phyloP scores from a whole-genome alignment of 2,888 invertebrate species.

The Chesias legatella region DNA sequence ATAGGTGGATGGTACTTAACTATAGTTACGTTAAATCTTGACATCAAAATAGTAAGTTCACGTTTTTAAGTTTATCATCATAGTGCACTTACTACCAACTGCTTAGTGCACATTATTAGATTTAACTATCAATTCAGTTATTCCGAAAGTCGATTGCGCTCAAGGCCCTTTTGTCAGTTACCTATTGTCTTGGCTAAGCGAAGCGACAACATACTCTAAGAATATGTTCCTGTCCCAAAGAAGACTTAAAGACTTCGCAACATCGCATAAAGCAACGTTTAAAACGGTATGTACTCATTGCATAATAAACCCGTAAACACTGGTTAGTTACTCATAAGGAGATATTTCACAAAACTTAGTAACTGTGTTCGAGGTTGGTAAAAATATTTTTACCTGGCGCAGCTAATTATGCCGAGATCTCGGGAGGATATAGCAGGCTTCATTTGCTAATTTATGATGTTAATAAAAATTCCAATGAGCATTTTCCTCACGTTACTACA shows the following conservation, averaged over 20 bases:
- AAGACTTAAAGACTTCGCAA: neutral
- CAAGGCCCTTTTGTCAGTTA: slow-evolving; percentile 20
- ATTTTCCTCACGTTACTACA: too few relatives aligned
- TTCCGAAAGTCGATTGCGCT: slow-evolving; percentile 28
- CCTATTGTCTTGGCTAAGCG: slow-evolving; percentile 20
- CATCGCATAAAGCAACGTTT: slow-evolving; percentile 1
- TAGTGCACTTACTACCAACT: too few relatives aligned
- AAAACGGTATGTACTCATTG: too few relatives aligned
- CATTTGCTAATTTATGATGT: too few relatives aligned
- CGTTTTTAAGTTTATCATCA: neutral
- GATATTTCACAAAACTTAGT: neutral
- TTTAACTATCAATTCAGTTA: slow-evolving; percentile 20
- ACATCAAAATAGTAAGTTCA: too few relatives aligned
- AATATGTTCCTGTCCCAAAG: slow-evolving; percentile 7
- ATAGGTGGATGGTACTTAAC: too few relatives aligned
- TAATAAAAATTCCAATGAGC: too few relatives aligned
- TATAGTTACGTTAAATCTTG: too few relatives aligned
- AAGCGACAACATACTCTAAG: slow-evolving; percentile 3
- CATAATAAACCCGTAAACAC: too few relatives aligned
- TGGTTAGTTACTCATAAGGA: neutral
- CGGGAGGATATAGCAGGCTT: too few relatives aligned
- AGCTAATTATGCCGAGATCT: too few relatives aligned
- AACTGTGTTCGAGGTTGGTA: neutral
- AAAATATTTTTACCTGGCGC: too few relatives aligned
- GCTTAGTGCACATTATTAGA: neutral